These are phyloP conservation scores for Scrobipalpa costella DNA, from an alignment of 2,888 invertebrate species.

Conservation along the genomic window DNA sequence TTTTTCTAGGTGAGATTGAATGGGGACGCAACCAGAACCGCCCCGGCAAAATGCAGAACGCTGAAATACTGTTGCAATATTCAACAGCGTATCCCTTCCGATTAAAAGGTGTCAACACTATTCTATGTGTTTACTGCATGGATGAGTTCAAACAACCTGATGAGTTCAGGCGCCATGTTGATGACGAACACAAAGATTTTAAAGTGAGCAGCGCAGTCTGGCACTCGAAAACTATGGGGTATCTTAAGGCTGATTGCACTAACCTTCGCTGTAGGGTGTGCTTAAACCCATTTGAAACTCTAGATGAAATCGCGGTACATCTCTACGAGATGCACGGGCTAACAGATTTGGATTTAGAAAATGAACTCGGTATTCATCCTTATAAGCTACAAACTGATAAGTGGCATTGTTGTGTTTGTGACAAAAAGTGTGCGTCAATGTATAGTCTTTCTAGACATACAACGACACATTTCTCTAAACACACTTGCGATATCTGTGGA, in stretches of 20 bases:
- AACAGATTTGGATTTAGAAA: constrained; percentile 49
- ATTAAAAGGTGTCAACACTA: constrained; percentile 62
- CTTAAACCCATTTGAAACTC: constrained; percentile 42
- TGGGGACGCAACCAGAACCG: neutral
- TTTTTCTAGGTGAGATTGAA: constrained; percentile 20
- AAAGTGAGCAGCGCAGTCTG: constrained; percentile 63
- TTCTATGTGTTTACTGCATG: constrained; percentile 71
- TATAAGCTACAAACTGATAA: constrained; percentile 59
- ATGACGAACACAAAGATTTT: constrained; percentile 57
- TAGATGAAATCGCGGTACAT: constrained; percentile 57
- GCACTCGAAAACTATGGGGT: constrained; percentile 57
- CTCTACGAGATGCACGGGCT: constrained; percentile 50
- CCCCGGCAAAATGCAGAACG: constrained; percentile 45
- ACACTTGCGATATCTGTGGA: constrained; percentile 67
- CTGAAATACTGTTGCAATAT: constrained; percentile 61
- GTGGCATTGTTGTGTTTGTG: constrained; percentile 59
- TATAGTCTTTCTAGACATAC: constrained; percentile 64
- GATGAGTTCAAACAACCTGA: constrained; percentile 57
- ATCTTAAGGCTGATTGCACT: constrained; percentile 65
- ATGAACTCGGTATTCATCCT: constrained; percentile 62
- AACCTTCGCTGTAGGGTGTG: constrained; percentile 63
- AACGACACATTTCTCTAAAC: constrained; percentile 60
- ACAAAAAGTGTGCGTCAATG: constrained; percentile 56
- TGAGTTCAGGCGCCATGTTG: constrained; percentile 60
- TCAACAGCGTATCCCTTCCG: constrained; percentile 73